These are phyloP conservation scores for Dilophus febrilis DNA, from an alignment of 2,888 invertebrate genomes.

Conservation along the genomic window DNA sequence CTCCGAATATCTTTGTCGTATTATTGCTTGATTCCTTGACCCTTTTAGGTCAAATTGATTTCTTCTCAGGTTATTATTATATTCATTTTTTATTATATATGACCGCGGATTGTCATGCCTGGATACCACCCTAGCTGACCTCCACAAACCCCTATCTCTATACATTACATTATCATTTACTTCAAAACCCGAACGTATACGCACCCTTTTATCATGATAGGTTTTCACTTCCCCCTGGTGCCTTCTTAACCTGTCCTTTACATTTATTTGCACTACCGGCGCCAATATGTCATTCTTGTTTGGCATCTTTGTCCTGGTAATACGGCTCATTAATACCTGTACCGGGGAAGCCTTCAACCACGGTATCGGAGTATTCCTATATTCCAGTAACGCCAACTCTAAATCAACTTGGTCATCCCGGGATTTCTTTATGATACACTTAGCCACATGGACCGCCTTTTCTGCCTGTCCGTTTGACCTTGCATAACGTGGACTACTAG, in stretches of 20 bases:
- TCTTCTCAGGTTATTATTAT: not conserved
- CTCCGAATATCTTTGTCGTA: not conserved
- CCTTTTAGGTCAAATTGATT: not conserved
- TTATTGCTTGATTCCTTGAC: not conserved
- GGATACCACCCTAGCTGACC: not conserved
- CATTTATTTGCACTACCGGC: not conserved
- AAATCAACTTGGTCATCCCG: slow-evolving; percentile 8
- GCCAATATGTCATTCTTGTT: not conserved
- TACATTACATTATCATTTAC: not conserved
- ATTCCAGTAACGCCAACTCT: slow-evolving; percentile 11
- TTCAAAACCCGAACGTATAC: not conserved
- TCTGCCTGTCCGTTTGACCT: no score
- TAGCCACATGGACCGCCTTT: slow-evolving; percentile 6
- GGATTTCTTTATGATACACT: slow-evolving; percentile 6
- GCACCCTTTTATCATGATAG: not conserved
- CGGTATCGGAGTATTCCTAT: slow-evolving; percentile 13
- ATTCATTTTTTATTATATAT: not conserved
- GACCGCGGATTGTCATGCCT: not conserved
- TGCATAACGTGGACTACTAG: slow-evolving; percentile 8
- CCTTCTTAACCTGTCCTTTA: not conserved
- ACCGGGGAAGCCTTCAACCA: slow-evolving; percentile 4
- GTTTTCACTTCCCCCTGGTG: not conserved
- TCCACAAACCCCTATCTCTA: not conserved
- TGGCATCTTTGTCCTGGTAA: not conserved
- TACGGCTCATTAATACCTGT: not conserved